Percentiles rank a stretch among this genome's conserved stretches.
Conservation (phyloP, 2,797 vertebrate genomes). For the Loris lydekkerianus region DNA sequence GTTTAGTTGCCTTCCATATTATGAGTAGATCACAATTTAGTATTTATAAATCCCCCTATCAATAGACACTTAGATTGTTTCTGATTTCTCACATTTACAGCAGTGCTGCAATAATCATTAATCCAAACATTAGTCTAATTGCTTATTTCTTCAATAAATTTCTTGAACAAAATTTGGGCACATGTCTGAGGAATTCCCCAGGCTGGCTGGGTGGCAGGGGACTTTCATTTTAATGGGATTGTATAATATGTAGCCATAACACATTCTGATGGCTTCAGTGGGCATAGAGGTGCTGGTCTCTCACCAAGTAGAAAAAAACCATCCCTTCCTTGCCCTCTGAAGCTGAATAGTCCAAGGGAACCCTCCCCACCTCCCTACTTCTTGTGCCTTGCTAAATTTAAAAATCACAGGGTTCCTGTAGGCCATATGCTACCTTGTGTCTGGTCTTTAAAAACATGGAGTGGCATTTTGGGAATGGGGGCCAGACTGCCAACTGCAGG, state of each 20-base stretch:
- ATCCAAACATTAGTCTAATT: background rate
- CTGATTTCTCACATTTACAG: background rate
- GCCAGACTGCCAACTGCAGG: conserved; percentile 57
- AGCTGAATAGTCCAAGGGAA: background rate
- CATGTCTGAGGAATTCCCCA: background rate
- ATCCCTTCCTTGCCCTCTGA: background rate
- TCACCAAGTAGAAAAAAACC: background rate
- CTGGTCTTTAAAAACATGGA: conserved; percentile 55
- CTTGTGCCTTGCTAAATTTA: conserved; percentile 63
- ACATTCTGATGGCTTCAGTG: background rate
- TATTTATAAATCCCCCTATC: background rate
- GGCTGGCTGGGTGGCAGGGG: background rate
- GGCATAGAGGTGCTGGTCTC: background rate
- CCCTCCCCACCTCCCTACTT: background rate
- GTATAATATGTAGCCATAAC: background rate
- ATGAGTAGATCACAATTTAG: background rate
- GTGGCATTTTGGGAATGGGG: conserved; percentile 64
- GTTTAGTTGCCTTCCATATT: background rate
- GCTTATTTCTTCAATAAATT: background rate
- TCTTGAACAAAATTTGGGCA: conserved; percentile 12
- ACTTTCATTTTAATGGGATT: background rate
- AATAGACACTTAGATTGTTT: background rate
- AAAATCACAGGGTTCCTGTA: conserved; percentile 50
- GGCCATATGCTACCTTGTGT: conserved; percentile 61
- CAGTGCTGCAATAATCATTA: background rate